phyloP scores from a whole-genome alignment of 1,140 invertebrate genomes.

The Pseudobourletiella spinata region DNA sequence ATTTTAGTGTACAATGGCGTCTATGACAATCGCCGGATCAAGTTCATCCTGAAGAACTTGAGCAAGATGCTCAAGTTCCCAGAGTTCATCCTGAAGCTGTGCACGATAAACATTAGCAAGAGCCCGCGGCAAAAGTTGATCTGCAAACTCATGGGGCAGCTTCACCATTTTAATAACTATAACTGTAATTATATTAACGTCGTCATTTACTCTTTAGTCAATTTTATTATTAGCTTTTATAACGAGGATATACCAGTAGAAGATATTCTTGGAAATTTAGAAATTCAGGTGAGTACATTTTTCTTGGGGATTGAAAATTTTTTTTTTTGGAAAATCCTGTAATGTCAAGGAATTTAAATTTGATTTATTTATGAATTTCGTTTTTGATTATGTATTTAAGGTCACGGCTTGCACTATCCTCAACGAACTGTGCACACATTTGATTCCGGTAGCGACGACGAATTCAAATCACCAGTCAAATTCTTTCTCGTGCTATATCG shows the following conservation, averaged over 20 bases:
- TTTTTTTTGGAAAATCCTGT: no score
- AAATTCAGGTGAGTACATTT: neutral
- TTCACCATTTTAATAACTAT: neutral
- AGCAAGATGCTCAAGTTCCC: neutral
- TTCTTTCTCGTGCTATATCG: slow-evolving; percentile 7
- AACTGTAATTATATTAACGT: slow-evolving; percentile 4
- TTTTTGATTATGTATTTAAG: neutral
- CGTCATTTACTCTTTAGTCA: neutral
- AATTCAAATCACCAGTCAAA: neutral
- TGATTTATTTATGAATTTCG: neutral
- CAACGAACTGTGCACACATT: neutral
- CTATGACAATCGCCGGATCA: neutral
- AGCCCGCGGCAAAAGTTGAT: neutral
- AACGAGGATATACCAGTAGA: neutral
- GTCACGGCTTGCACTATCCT: neutral
- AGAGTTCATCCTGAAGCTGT: neutral
- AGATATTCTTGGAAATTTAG: neutral
- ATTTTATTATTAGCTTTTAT: slow-evolving; percentile 1
- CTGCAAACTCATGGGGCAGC: neutral
- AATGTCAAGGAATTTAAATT: neutral
- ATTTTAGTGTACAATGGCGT: slow-evolving; percentile 1
- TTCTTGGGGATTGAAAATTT: no score
- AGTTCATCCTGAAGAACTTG: slow-evolving; percentile 4
- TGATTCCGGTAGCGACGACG: neutral
- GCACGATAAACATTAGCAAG: neutral